These are phyloP conservation scores for Brachyrhaphis roseni DNA, from an alignment of 2,797 vertebrate genomes.

Conservation along the genomic window DNA sequence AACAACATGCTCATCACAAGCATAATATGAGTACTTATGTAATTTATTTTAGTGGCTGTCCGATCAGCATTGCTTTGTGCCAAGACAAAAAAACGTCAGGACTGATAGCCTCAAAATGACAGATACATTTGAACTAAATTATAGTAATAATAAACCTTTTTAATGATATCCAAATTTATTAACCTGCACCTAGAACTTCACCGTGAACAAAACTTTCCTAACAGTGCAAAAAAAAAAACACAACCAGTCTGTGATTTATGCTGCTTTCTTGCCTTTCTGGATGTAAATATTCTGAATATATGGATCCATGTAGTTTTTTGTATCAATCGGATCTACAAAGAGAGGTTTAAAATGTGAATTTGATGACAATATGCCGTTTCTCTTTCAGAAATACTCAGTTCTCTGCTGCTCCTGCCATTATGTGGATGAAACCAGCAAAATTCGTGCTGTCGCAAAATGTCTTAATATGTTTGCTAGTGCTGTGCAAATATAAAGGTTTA, in stretches of 20 bases:
- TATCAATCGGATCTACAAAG: slow-evolving; percentile 40
- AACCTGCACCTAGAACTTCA: slow-evolving; percentile 2
- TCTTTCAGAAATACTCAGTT: slow-evolving; percentile 37
- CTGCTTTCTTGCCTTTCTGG: slow-evolving; percentile 24
- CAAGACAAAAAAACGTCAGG: slow-evolving; percentile 13
- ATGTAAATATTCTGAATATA: slow-evolving; percentile 9
- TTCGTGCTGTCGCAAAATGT: slow-evolving; percentile 71
- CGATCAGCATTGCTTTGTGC: slow-evolving; percentile 12
- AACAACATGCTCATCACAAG: slow-evolving; percentile 39
- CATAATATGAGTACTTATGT: slow-evolving; percentile 12
- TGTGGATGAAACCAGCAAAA: slow-evolving; percentile 64
- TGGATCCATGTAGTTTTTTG: slow-evolving; percentile 14
- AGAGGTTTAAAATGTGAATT: slow-evolving; percentile 61
- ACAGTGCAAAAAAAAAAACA: slow-evolving; percentile 18
- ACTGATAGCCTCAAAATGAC: slow-evolving; percentile 9
- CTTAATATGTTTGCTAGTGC: slow-evolving; percentile 78
- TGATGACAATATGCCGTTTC: slow-evolving; percentile 52
- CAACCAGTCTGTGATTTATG: slow-evolving; percentile 19
- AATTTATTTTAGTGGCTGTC: slow-evolving; percentile 2
- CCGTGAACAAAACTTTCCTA: slow-evolving; percentile 28
- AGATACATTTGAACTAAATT: not conserved
- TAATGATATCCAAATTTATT: not conserved
- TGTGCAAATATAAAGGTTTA: slow-evolving; percentile 63
- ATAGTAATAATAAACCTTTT: not conserved
- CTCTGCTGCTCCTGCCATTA: slow-evolving; percentile 59